Evolutionary conservation across 2,113 vertebrate genomes (phyloP).

Genomic region (Pachyramphus minor): DNA sequence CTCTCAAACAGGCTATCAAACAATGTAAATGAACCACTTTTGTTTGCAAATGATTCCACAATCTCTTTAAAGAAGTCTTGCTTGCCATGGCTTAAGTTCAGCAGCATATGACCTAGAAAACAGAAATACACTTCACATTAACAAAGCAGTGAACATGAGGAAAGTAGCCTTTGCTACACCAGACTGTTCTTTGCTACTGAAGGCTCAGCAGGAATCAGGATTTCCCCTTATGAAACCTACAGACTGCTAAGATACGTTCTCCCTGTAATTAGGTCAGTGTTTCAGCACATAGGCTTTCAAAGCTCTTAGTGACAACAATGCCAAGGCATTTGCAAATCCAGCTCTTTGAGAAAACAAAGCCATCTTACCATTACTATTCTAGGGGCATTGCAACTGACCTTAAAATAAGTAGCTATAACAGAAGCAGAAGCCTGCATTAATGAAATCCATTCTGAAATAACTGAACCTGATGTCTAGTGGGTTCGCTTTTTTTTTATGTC

Average conservation of each 20-base stretch:
- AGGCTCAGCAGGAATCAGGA: not conserved
- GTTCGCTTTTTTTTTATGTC: not conserved
- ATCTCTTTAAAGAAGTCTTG: slow-evolving; percentile 85
- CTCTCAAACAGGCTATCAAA: slow-evolving; percentile 83
- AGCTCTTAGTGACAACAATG: not conserved
- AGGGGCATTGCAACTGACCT: not conserved
- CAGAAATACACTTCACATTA: not conserved
- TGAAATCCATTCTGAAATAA: not conserved
- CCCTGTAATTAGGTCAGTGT: not conserved
- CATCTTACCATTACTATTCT: not conserved
- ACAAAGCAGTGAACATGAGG: not conserved
- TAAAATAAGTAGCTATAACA: not conserved
- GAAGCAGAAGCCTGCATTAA: not conserved
- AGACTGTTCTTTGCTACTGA: not conserved
- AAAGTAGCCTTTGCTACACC: not conserved
- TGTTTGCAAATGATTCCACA: slow-evolving; percentile 90
- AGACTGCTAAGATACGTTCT: not conserved
- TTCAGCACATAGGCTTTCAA: not conserved
- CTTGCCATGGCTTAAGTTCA: slow-evolving; percentile 83
- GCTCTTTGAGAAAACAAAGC: not conserved
- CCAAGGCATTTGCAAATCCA: not conserved
- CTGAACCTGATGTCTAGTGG: not conserved
- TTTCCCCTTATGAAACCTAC: not conserved
- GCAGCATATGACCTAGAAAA: slow-evolving; percentile 88
- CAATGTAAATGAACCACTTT: slow-evolving; percentile 79